Conservation (phyloP, 2,797 vertebrate species). For the Triplophysa bombifrons region DNA sequence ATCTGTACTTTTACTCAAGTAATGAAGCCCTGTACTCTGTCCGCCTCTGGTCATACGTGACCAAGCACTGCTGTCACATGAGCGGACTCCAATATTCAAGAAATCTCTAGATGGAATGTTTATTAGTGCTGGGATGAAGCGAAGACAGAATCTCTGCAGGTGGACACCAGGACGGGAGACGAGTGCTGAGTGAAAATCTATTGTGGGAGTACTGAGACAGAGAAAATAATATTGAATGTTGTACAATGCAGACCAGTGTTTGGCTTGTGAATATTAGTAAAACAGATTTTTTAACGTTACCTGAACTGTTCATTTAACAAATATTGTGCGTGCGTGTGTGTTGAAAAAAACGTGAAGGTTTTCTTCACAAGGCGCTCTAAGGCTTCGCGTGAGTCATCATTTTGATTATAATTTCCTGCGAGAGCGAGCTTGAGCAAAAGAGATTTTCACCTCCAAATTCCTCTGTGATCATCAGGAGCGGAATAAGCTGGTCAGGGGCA, state of each 20-base stretch:
- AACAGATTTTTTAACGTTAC: not conserved
- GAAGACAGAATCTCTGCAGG: conserved; percentile 4
- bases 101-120: conserved; percentile 8
- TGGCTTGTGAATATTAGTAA: too few species aligned
- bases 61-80: not conserved
- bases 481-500: too few species aligned
- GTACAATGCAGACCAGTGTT: too few species aligned
- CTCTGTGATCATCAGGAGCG: conserved; percentile 8
- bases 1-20: too few species aligned
- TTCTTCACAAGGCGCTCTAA: not conserved
- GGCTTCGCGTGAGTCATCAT: conserved; percentile 7
- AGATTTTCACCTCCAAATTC: conserved; percentile 33
- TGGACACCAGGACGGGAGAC: conserved; percentile 8
- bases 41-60: too few species aligned
- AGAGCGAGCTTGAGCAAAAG: not conserved
- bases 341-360: not conserved
- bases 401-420: conserved; percentile 25
- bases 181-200: conserved; percentile 55
- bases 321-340: not conserved
- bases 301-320: not conserved
- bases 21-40: too few species aligned
- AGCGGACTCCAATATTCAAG: conserved; percentile 27
- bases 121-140: conserved; percentile 48
- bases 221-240: not conserved
- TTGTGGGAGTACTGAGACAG: conserved; percentile 61